These are phyloP conservation scores for Ceratitis capitata DNA, from an alignment of 1,140 invertebrate genomes.

Conservation along the genomic window DNA sequence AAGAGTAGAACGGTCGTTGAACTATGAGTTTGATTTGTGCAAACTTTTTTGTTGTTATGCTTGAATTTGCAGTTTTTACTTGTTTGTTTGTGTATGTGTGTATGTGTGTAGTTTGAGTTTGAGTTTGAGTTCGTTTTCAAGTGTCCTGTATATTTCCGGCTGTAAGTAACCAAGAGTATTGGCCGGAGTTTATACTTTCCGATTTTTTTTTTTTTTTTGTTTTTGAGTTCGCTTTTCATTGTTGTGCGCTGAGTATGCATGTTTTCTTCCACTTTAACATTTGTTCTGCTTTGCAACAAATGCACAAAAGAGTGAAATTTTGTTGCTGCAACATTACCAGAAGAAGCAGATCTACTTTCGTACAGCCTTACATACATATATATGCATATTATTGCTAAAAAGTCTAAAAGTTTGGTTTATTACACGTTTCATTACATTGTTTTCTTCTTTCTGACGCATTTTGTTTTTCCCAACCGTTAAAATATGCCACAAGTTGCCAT, in stretches of 20 bases:
- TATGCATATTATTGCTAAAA: background rate
- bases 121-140: background rate
- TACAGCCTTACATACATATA: background rate
- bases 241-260: background rate
- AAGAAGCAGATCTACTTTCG: too few species aligned
- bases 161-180: conserved; percentile 37
- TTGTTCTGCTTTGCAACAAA: background rate
- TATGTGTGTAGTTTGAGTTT: background rate
- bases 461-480: background rate
- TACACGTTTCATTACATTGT: too few species aligned
- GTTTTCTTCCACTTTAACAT: conserved; percentile 25
- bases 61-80: background rate
- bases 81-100: background rate
- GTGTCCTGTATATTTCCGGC: conserved; percentile 12
- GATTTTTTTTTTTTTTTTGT: background rate
- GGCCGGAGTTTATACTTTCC: conserved; percentile 35
- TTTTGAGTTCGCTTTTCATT: conserved; percentile 28
- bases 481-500: conserved; percentile 29
- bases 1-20: conserved; percentile 33
- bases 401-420: background rate
- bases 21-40: conserved; percentile 2
- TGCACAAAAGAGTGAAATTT: too few species aligned
- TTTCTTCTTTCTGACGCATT: too few species aligned
- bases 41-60: background rate
- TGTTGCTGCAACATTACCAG: background rate